These are phyloP conservation scores for Takifugu bimaculatus DNA, from an alignment of 2,113 vertebrate species.

Conservation along the genomic window DNA sequence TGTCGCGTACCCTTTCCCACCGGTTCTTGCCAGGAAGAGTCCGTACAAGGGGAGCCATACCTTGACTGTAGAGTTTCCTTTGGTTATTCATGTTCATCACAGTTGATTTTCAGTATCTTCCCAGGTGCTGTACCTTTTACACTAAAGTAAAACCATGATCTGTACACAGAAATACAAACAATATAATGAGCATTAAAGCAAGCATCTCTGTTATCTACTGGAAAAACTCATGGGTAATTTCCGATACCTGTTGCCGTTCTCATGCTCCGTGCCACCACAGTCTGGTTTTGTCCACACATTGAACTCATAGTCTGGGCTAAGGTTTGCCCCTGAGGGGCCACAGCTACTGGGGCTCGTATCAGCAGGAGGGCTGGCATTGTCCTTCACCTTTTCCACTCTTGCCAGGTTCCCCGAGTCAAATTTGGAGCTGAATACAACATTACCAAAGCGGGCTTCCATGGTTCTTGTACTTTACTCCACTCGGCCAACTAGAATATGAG, in stretches of 20 bases:
- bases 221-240: background rate
- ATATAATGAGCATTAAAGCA: background rate
- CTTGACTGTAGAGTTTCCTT: constrained; percentile 94
- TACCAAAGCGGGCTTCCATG: constrained; percentile 83
- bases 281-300: constrained; percentile 93
- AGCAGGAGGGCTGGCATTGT: constrained; percentile 40
- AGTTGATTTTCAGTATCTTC: constrained; percentile 90
- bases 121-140: constrained; percentile 81
- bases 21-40: constrained; percentile 82
- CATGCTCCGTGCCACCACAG: constrained; percentile 87
- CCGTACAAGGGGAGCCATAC: constrained; percentile 91
- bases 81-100: constrained; percentile 99
- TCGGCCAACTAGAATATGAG: constrained; percentile 1
- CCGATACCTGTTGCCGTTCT: constrained; percentile 90
- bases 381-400: constrained; percentile 83
- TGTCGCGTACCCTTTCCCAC: constrained; percentile 90
- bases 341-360: constrained; percentile 36
- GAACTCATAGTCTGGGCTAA: constrained; percentile 85
- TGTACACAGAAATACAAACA: constrained; percentile 50
- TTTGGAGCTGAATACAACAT: constrained; percentile 87
- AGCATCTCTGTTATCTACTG: background rate
- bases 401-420: constrained; percentile 93
- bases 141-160: constrained; percentile 98
- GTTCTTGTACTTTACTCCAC: constrained; percentile 16
- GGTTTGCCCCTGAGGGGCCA: constrained; percentile 30